Evolutionary conservation across 2,888 invertebrate genomes (phyloP), one percentile per base, ranked within the genome.

Genomic region (Tipula vernalis): DNA sequence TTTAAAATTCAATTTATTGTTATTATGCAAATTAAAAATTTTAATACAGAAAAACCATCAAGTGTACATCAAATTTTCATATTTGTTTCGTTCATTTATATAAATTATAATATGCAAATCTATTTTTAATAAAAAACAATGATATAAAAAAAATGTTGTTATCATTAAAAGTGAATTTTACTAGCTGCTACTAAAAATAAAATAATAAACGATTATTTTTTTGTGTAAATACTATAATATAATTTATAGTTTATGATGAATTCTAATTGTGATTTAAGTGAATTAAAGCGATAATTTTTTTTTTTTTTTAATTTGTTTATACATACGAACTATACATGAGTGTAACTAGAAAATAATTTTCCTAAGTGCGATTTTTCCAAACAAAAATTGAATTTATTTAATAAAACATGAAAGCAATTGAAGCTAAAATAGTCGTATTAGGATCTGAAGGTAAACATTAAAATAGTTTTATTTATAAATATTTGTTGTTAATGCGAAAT

Each of bases 401-500:
- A 15, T 8, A 71, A 71, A 15, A 71, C 44, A 44, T 84, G 84
- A 84, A 84, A 39, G 84, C 6, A 84, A 84, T 84, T 15, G 84
- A 96, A 91, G 97, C 95, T 87, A 97, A 97, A 94, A 95, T 97
- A 86, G 97, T 97, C 86, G 95, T 97, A 88, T 93, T 97, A 87
- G 97, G 97, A 87, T 94, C 95, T 86, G 95, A 95, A 94, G 96
- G 96, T 96, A 93, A 93, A 85, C 18, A n/a, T 39, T 39, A 39
- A 85, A 39, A 85, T 85, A 39, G 39, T 39, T 85, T 85, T 13
- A n/a, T 85, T 85, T 39, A 4, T 15, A n/a, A n/a, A 36, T n/a
- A 15, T n/a, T 41, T 85, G 41, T 13, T 36, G 36, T 8, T 15
- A 39, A n/a, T 15, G n/a, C 36, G 6, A 83, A 28, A 83, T 83